Evolutionary conservation across 23 tunicate genomes (phyloP).

Genomic region (Ascidia mentula): DNA sequence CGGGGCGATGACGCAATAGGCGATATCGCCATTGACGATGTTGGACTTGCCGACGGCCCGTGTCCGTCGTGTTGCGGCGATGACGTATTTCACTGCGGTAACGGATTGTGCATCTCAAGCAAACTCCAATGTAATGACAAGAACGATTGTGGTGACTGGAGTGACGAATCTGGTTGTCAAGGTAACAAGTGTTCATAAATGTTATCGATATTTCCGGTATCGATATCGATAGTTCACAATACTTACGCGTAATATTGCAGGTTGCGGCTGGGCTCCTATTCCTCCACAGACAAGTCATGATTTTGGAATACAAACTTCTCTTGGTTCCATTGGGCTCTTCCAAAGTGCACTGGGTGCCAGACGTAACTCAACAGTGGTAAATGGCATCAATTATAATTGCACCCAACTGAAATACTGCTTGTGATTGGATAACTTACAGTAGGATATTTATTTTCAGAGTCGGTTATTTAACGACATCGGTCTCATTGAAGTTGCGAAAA

Average conservation of each 20-base stretch:
- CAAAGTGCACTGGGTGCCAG: neutral
- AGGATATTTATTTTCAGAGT: no score
- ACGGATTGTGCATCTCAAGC: slow-evolving; percentile 48
- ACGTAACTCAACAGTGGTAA: neutral
- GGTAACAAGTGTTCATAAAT: neutral
- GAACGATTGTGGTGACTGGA: slow-evolving; percentile 88
- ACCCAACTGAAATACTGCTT: neutral
- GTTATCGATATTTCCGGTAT: neutral
- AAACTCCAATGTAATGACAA: slow-evolving; percentile 42
- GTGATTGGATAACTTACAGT: neutral
- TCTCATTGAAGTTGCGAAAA: neutral
- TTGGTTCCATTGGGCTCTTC: neutral
- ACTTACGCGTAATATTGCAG: neutral
- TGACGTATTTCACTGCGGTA: slow-evolving; percentile 65
- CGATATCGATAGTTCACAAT: neutral
- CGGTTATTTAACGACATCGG: neutral
- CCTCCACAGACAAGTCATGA: slow-evolving; percentile 8
- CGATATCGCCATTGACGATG: slow-evolving; percentile 88
- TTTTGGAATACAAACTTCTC: slow-evolving; percentile 11
- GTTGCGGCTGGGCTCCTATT: slow-evolving; percentile 16
- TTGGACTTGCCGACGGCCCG: slow-evolving; percentile 45
- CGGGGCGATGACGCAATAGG: slow-evolving; percentile 52
- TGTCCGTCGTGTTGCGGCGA: slow-evolving; percentile 63
- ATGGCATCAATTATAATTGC: neutral
- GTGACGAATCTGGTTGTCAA: slow-evolving; percentile 16